A percentile compares a stretch with the other conserved stretches of the same genome.
Evolutionary conservation across 2,888 invertebrate species (phyloP).

Genomic region (Melolontha melolontha): DNA sequence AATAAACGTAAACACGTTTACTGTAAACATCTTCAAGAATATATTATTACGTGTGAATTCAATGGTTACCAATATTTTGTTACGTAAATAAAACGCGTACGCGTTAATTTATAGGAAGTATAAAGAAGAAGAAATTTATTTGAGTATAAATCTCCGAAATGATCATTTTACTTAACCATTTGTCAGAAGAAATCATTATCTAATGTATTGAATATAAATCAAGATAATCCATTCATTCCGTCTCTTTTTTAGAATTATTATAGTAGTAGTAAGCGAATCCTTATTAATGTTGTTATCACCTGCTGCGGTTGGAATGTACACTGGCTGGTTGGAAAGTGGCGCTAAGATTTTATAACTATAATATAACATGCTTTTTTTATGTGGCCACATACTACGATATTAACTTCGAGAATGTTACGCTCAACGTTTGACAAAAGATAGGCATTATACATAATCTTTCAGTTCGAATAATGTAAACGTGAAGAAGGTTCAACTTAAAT

Average conservation of each 20-base stretch:
- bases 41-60: no score
- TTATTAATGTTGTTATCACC: conserved; percentile 48
- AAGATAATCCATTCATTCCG: not conserved
- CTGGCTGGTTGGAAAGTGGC: conserved; percentile 45
- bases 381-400: no score
- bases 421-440: no score
- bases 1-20: no score
- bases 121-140: conserved; percentile 8
- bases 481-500: no score
- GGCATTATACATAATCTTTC: no score
- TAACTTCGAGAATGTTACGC: no score
- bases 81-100: not conserved
- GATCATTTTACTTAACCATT: conserved; percentile 13
- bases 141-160: not conserved
- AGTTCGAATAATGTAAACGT: no score
- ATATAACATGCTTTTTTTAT: no score
- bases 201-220: not conserved
- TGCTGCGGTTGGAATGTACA: conserved; percentile 47
- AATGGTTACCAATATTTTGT: no score
- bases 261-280: conserved; percentile 22
- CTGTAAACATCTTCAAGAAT: no score
- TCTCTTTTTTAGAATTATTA: conserved; percentile 8
- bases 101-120: not conserved
- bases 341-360: conserved; percentile 33
- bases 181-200: conserved; percentile 16